Percentiles rank a stretch among this genome's conserved stretches.
These are phyloP conservation scores for Spicauda simplicius DNA, from an alignment of 2,888 invertebrate genomes.

Conservation along the genomic window DNA sequence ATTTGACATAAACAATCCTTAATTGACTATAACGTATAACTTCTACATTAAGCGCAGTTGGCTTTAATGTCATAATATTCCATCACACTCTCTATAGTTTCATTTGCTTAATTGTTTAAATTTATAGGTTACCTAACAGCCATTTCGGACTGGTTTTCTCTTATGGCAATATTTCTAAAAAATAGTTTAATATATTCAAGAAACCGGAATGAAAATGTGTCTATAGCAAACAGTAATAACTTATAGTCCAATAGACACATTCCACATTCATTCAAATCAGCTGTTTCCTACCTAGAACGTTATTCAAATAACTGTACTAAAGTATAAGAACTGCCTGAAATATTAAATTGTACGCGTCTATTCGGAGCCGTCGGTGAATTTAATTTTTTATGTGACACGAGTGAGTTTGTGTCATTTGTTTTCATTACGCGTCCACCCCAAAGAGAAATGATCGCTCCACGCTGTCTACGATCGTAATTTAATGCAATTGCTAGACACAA, in stretches of 20 bases:
- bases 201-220: background rate
- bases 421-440: slow-evolving; percentile 72
- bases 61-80: background rate
- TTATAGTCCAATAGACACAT: background rate
- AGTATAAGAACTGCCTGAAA: slow-evolving; percentile 51
- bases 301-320: slow-evolving; percentile 4
- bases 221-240: background rate
- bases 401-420: slow-evolving; percentile 76
- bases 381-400: slow-evolving; percentile 75
- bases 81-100: background rate
- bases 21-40: background rate
- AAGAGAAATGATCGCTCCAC: slow-evolving; percentile 47
- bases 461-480: slow-evolving; percentile 10
- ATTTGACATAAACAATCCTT: background rate
- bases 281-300: background rate
- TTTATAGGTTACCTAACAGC: background rate
- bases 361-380: slow-evolving; percentile 73
- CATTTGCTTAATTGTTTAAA: too few species aligned
- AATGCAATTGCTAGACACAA: slow-evolving; percentile 19
- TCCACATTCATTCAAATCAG: background rate
- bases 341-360: slow-evolving; percentile 70
- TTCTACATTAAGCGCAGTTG: background rate
- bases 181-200: background rate
- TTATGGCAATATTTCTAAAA: background rate
- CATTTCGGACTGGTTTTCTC: background rate